Base-by-base conservation (phyloP, 2,888 invertebrate species). In the Eupithecia centaureata region DNA sequence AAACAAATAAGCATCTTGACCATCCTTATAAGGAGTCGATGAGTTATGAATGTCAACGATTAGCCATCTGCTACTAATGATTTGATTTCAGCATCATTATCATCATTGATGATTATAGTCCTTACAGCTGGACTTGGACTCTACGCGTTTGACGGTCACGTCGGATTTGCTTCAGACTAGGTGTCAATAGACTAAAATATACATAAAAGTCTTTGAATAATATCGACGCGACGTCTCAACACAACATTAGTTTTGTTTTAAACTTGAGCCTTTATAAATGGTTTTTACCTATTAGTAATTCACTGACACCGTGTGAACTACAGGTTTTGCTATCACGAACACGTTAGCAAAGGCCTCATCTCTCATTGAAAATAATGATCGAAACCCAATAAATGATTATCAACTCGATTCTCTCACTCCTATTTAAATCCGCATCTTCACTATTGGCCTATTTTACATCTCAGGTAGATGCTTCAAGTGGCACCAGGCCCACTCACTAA, bases 11-110 rank as follows among this genome's bases (percentile, higher is more conserved):
- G 7, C 5, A 30, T 56, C 30, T 30, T 30, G 54, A 28, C 15
- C 54, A 56, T 18, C 54, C 54, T 28, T 3, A 28, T 56, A 56
- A 8, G 28, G 54, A 56, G n/a, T 10, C 28, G 54, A n/a, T 56
- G 54, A 56, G 54, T 33, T 35, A 58, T 33, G 22, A 33, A 18
- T 32, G 33, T 32, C 58, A 32, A 22, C 15, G 35, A 59, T 59
- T 35, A 22, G 33, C 35, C 59, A 35, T 33, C 27, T 59, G 59
- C 27, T n/a, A n/a, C 10, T 28, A 28, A 56, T 56, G 28, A 56
- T 56, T 56, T n/a, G 28, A 56, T 56, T 30, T 30, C 27, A 27
- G 12, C 8, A 10, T 30, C 28, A 56, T 38, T 5, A 13, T 30
- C 54, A 56, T 28, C 54, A 28, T 56, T 28, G 8, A 15, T 47